A percentile compares a stretch with the other conserved stretches of the same genome.
Evolutionary conservation across 1,140 invertebrate genomes (phyloP).

Genomic region (Zaprionus africanus): DNA sequence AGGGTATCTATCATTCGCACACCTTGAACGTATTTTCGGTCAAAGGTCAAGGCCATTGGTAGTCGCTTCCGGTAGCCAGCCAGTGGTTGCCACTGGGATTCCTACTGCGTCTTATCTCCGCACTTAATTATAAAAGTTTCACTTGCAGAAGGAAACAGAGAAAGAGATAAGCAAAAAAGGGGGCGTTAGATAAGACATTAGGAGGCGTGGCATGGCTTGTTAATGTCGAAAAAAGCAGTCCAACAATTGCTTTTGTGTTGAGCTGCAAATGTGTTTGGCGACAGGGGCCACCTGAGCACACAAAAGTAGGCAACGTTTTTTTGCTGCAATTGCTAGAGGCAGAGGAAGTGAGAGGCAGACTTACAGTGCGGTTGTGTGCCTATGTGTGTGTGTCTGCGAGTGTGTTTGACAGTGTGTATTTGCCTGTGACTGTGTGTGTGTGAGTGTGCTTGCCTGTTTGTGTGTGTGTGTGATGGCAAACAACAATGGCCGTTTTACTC

Average conservation of each 20-base stretch:
- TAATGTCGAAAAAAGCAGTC: neutral
- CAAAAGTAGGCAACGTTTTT: slow-evolving; percentile 45
- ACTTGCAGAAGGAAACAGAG: neutral
- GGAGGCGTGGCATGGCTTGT: slow-evolving; percentile 10
- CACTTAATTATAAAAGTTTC: slow-evolving; percentile 76
- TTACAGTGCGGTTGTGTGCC: neutral
- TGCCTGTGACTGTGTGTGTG: slow-evolving; percentile 2
- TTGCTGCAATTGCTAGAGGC: slow-evolving; percentile 10
- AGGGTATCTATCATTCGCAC: too few relatives aligned
- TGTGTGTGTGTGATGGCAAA: slow-evolving; percentile 35
- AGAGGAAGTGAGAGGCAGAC: neutral
- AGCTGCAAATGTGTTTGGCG: slow-evolving; percentile 25
- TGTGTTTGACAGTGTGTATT: neutral
- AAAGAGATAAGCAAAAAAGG: neutral
- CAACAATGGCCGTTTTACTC: slow-evolving; percentile 53
- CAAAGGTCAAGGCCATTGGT: slow-evolving; percentile 59
- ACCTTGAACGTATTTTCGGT: too few relatives aligned
- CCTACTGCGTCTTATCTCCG: slow-evolving; percentile 50
- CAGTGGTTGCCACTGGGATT: slow-evolving; percentile 41
- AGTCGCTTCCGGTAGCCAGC: slow-evolving; percentile 20
- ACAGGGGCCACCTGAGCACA: slow-evolving; percentile 32
- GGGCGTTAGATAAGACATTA: slow-evolving; percentile 26
- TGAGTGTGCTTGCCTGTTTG: slow-evolving; percentile 11
- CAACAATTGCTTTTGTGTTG: slow-evolving; percentile 5
- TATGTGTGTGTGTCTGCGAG: slow-evolving; percentile 14